These are phyloP conservation scores for Argyrosomus regius DNA, from an alignment of 2,797 vertebrate species.

Conservation along the genomic window DNA sequence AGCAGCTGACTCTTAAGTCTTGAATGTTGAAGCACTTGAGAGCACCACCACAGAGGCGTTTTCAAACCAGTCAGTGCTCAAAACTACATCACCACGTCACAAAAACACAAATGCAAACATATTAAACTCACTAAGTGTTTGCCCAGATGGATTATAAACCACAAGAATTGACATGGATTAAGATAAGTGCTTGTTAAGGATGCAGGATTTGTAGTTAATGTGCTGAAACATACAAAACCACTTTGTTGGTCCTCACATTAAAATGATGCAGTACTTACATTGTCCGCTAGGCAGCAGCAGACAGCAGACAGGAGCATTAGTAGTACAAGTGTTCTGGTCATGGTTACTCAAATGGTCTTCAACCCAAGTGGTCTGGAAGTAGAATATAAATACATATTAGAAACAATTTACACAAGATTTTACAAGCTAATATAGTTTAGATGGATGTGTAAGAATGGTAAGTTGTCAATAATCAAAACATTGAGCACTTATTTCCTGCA, in stretches of 20 bases:
- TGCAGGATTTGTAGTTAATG: constrained; percentile 16
- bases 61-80: background rate
- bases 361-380: constrained; percentile 47
- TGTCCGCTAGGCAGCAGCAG: constrained; percentile 76
- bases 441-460: too few relatives aligned
- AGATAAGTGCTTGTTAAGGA: background rate
- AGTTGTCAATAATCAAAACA: background rate
- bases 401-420: background rate
- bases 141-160: background rate
- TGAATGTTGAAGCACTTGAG: background rate
- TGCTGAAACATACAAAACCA: constrained; percentile 6
- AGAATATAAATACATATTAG: constrained; percentile 9
- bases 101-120: constrained; percentile 8
- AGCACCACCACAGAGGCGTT: background rate
- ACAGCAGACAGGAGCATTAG: constrained; percentile 72
- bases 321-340: constrained; percentile 60
- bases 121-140: background rate
- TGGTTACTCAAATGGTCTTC: constrained; percentile 44
- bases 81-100: background rate
- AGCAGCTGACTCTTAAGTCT: background rate
- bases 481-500: background rate
- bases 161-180: background rate
- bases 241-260: background rate
- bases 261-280: constrained; percentile 71
- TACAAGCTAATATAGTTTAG: background rate